Percentiles rank a stretch among this genome's conserved stretches.
Conservation (phyloP, 2,113 vertebrate species). For the Lathamus discolor region DNA sequence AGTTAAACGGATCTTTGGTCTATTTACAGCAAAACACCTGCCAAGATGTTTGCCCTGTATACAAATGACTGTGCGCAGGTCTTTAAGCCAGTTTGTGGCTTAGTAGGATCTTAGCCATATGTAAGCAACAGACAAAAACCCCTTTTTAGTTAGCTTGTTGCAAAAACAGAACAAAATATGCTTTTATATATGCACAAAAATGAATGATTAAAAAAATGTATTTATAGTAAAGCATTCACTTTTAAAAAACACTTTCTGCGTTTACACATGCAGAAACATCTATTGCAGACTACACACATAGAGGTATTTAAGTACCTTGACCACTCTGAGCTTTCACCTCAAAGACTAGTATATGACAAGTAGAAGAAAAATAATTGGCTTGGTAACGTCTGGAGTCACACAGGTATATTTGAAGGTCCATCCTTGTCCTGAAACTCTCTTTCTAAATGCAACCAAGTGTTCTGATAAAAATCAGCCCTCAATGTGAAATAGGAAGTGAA, state of each 20-base stretch:
- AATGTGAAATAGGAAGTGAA: constrained; percentile 55
- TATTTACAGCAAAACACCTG: background rate
- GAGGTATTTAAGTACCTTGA: background rate
- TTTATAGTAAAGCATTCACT: background rate
- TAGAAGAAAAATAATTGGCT: background rate
- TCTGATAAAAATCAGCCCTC: constrained; percentile 74
- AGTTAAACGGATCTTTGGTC: background rate
- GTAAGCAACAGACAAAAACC: background rate
- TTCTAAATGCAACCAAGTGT: constrained; percentile 60
- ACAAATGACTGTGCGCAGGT: background rate
- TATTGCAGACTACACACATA: background rate
- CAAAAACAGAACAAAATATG: background rate
- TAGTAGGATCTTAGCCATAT: background rate
- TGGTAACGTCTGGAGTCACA: background rate
- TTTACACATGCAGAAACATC: background rate
- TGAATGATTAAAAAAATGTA: background rate
- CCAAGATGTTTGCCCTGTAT: background rate
- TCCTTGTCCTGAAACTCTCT: constrained; percentile 2
- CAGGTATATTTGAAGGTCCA: constrained; percentile 23
- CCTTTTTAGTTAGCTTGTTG: background rate
- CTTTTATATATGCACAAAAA: background rate
- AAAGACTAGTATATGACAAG: background rate
- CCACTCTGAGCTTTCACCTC: background rate
- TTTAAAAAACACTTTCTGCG: background rate
- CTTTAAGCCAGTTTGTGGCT: background rate